Base-by-base conservation (phyloP, 2,888 invertebrate species). In the Dioctria rufipes region DNA sequence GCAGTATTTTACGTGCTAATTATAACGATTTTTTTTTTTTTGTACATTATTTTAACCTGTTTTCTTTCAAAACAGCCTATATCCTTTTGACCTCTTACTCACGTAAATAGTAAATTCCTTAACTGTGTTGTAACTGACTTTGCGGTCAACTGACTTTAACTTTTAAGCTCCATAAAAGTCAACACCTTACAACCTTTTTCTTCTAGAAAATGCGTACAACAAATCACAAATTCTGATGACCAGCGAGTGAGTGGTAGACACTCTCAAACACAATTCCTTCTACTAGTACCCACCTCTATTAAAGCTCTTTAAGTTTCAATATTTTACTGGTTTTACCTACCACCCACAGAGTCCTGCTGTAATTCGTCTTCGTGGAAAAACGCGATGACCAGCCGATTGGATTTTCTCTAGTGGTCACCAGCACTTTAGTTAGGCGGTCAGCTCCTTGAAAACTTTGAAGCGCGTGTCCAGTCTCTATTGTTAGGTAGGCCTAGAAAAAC, bases 391-490 rank as follows among this genome's bases (percentile, higher is more conserved):
- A 78, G 42, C 65, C 51, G 66, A 78, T 11, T 39, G 66, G 66
- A 78, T 66, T 78, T 46, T 39, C 46, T 43, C 25, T 25, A 25
- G 25, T 25, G 25, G 25, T 25, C 25, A 25, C 25, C 25, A 25
- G 25, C 25, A 25, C 25, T 25, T 25, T 25, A 25, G 25, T 25
- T 25, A 25, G 25, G 2, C 25, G 61, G 75, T 75, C 58, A 75
- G 37, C 6, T 13, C 39, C 42, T 51, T 75, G 25, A 13, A 25
- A 3, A 25, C 37, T 81, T 80, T 83, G 81, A 81, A 81, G 83
- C 83, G 82, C 83, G 81, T 83, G 42, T 83, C 82, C 84, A 83
- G 82, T 84, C 84, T 84, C 82, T 84, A 83, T 82, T 83, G 84
- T 83, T 83, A 83, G 83, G 83, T 83, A 83, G 83, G 66, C 63